phyloP scores from a whole-genome alignment of 1,140 invertebrate species.

The Popillia japonica region DNA sequence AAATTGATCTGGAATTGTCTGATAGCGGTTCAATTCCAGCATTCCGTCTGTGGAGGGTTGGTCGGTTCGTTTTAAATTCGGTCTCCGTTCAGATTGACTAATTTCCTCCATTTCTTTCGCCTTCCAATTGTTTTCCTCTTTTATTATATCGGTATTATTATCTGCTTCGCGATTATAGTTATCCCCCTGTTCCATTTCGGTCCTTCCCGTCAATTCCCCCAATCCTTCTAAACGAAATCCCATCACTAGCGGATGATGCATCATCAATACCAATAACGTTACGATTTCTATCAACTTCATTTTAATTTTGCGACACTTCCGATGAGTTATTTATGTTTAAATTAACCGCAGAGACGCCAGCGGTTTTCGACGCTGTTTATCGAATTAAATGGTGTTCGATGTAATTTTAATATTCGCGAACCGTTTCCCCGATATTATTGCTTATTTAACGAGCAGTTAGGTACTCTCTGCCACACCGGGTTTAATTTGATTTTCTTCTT shows the following conservation, averaged over 20 bases:
- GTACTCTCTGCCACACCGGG: neutral
- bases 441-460: conserved; percentile 15
- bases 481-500: conserved; percentile 33
- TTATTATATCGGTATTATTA: conserved; percentile 20
- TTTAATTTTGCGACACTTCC: conserved; percentile 12
- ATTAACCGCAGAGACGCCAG: neutral
- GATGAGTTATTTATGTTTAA: conserved; percentile 28
- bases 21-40: neutral
- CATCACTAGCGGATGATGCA: neutral
- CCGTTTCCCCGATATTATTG: conserved; percentile 11
- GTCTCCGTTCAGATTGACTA: neutral
- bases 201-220: neutral
- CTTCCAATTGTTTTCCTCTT: conserved; percentile 9
- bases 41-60: neutral
- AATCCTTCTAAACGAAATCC: neutral
- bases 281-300: neutral
- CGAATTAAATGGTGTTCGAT: neutral
- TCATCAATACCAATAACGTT: neutral
- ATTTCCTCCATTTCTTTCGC: conserved; percentile 31
- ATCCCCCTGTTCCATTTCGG: neutral
- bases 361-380: neutral
- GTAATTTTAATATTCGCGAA: conserved; percentile 11
- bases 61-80: conserved; percentile 6
- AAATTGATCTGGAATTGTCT: conserved; percentile 33
- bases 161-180: neutral